Percentiles rank a stretch among this genome's conserved stretches.
Evolutionary conservation across 2,888 invertebrate species (phyloP).

Genomic region (Pandemis cinnamomeana): DNA sequence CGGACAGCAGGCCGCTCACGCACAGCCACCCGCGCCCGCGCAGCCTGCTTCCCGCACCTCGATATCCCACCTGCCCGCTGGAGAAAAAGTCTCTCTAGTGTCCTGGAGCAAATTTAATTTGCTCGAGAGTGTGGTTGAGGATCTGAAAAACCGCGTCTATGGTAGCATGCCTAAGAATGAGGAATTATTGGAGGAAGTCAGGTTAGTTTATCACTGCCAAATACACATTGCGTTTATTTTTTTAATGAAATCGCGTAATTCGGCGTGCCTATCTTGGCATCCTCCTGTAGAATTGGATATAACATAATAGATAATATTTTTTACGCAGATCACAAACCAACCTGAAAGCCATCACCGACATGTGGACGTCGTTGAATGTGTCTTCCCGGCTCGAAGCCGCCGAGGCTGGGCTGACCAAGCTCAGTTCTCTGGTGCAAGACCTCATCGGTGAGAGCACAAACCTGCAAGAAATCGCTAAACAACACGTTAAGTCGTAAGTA

Average conservation of each 20-base stretch:
- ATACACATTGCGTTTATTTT: too few relatives aligned
- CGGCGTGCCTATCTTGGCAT: too few relatives aligned
- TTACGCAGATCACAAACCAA: conserved; percentile 71
- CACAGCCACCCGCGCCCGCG: not conserved
- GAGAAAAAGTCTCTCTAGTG: conserved; percentile 73
- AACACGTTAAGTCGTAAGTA: conserved; percentile 46
- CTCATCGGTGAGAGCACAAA: conserved; percentile 71
- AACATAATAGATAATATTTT: not conserved
- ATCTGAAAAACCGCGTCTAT: conserved; percentile 71
- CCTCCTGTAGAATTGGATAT: too few relatives aligned
- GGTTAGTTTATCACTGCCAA: conserved; percentile 49
- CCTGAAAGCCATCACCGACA: conserved; percentile 82
- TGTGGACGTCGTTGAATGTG: conserved; percentile 87
- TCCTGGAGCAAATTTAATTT: conserved; percentile 76
- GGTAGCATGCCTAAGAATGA: conserved; percentile 75
- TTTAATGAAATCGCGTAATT: too few relatives aligned
- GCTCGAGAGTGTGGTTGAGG: conserved; percentile 67
- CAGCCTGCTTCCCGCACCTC: not conserved
- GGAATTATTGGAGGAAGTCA: conserved; percentile 73
- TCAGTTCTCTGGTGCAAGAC: conserved; percentile 86
- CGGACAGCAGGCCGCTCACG: not conserved
- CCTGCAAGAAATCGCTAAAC: conserved; percentile 52
- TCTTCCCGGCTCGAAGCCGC: conserved; percentile 87
- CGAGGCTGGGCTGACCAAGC: conserved; percentile 85
- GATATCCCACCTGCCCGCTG: not conserved